Percentiles rank a stretch among this genome's conserved stretches.
Conservation (phyloP, 2,113 vertebrate genomes). For the Ochotona curzoniae region DNA sequence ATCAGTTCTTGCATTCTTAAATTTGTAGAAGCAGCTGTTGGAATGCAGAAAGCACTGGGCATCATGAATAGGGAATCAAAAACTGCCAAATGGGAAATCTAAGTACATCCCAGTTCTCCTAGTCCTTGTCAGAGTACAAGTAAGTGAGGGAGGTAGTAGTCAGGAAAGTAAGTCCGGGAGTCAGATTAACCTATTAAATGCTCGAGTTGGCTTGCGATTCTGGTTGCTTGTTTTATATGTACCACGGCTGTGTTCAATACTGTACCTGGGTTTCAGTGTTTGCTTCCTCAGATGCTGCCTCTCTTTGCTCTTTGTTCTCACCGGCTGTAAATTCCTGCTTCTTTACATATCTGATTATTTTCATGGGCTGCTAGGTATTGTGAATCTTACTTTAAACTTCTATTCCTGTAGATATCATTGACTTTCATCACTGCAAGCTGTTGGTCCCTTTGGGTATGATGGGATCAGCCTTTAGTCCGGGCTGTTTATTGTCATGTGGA, state of each 20-base stretch:
- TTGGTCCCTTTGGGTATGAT: background rate
- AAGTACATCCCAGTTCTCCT: background rate
- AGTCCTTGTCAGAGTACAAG: background rate
- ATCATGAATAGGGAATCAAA: background rate
- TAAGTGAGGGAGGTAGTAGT: background rate
- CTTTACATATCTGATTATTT: background rate
- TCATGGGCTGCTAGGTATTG: background rate
- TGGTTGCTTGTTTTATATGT: background rate
- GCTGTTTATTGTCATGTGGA: background rate
- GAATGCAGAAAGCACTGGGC: background rate
- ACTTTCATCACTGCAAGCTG: background rate
- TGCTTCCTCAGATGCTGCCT: background rate
- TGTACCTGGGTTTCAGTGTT: background rate
- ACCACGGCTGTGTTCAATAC: background rate
- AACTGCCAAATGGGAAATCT: background rate
- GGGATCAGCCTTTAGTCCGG: background rate
- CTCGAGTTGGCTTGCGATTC: background rate
- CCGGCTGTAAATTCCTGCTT: background rate
- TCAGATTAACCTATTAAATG: conserved; percentile 4
- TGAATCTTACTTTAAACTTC: background rate
- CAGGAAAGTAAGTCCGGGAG: background rate
- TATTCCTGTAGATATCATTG: conserved; percentile 9
- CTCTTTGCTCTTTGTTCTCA: background rate
- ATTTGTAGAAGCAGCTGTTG: background rate
- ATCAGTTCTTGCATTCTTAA: background rate